A percentile compares a stretch with the other conserved stretches of the same genome.
These are phyloP conservation scores for Harpalus rufipes DNA, from an alignment of 2,888 invertebrate species.

Conservation along the genomic window DNA sequence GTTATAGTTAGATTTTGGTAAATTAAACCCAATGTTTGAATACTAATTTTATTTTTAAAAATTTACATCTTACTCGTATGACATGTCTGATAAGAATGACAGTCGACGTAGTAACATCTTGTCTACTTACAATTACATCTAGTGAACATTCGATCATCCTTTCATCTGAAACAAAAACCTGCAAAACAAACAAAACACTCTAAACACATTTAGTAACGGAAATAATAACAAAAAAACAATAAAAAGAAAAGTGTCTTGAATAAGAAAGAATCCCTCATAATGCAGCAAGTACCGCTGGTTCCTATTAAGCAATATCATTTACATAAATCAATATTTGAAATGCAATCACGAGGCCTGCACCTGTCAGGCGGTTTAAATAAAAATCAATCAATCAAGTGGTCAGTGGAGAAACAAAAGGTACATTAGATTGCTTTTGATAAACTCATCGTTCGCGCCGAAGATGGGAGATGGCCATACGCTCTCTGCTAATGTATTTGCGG, in stretches of 20 bases:
- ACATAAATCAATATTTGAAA: slow-evolving; percentile 72
- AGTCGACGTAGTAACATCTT: not conserved
- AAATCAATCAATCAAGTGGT: slow-evolving; percentile 70
- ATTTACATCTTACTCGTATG: too few relatives aligned
- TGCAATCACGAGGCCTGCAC: slow-evolving; percentile 71
- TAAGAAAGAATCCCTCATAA: slow-evolving; percentile 13
- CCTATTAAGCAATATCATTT: slow-evolving; percentile 69
- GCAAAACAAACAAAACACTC: slow-evolving; percentile 24
- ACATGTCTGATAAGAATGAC: too few relatives aligned
- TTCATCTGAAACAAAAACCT: slow-evolving; percentile 33
- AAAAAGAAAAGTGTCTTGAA: slow-evolving; percentile 24
- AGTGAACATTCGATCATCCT: slow-evolving; percentile 22
- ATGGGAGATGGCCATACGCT: slow-evolving; percentile 30
- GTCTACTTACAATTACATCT: slow-evolving; percentile 34
- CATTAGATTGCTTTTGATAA: slow-evolving; percentile 66
- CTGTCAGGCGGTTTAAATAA: slow-evolving; percentile 72
- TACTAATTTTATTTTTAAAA: too few relatives aligned
- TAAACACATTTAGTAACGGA: slow-evolving; percentile 31
- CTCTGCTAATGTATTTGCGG: slow-evolving; percentile 59
- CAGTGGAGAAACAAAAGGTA: slow-evolving; percentile 62
- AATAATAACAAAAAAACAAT: slow-evolving; percentile 35
- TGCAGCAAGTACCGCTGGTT: slow-evolving; percentile 50
- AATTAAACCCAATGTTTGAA: too few relatives aligned
- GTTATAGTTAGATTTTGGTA: too few relatives aligned
- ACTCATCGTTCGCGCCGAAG: slow-evolving; percentile 60